Evolutionary conservation across 2,113 vertebrate genomes (phyloP).

Genomic region (Mustelus asterias): DNA sequence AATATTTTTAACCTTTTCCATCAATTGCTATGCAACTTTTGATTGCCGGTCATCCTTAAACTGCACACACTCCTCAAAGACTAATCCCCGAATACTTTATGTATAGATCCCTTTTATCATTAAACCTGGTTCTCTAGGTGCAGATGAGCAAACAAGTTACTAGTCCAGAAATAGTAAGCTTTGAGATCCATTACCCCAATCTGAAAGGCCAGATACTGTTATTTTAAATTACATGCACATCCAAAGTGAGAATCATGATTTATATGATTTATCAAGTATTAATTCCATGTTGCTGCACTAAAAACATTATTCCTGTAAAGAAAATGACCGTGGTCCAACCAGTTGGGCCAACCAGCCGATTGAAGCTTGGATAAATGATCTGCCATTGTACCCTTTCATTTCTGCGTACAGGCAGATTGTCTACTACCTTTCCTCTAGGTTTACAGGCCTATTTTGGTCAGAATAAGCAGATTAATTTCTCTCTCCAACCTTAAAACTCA

Average conservation of each 20-base stretch:
- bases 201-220: background rate
- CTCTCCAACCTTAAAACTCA: background rate
- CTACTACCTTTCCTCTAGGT: background rate
- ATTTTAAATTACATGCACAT: background rate
- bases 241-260: background rate
- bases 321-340: background rate
- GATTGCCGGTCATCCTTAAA: background rate
- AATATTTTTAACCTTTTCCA: background rate
- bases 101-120: background rate
- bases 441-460: background rate
- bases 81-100: background rate
- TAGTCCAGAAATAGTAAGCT: background rate
- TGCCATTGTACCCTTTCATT: background rate
- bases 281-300: background rate
- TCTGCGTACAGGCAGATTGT: background rate
- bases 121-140: background rate
- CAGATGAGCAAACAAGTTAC: background rate
- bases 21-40: background rate
- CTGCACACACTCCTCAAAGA: background rate
- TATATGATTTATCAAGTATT: background rate
- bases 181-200: background rate
- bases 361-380: background rate
- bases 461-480: background rate
- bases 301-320: background rate
- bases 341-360: background rate